phyloP scores from a whole-genome alignment of 2,113 vertebrate species.

The Hippocampus mohnikei region DNA sequence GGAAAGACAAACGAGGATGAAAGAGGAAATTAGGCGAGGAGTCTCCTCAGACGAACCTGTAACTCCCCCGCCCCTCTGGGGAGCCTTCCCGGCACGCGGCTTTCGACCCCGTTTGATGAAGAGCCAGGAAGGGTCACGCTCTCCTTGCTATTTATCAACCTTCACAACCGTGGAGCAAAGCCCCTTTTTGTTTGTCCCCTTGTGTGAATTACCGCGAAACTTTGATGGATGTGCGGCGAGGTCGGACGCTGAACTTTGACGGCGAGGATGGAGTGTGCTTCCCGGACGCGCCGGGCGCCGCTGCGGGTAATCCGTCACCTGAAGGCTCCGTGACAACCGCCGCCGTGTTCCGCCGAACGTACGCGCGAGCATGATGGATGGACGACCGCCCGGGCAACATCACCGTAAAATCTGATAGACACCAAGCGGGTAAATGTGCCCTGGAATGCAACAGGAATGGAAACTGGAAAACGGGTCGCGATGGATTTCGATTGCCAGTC shows the following conservation, averaged over 20 bases:
- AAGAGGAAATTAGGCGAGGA: constrained; percentile 1
- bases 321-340: constrained; percentile 35
- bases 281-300: constrained; percentile 8
- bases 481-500: not conserved
- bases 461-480: not conserved
- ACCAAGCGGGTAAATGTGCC: not conserved
- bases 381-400: not conserved
- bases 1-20: constrained; percentile 14
- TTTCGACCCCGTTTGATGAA: constrained; percentile 71
- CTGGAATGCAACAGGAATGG: not conserved
- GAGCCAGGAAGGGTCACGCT: constrained; percentile 48
- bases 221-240: constrained; percentile 52
- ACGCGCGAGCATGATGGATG: constrained; percentile 37
- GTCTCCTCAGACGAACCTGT: constrained; percentile 24
- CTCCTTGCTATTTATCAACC: constrained; percentile 63
- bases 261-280: constrained; percentile 28
- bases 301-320: constrained; percentile 48
- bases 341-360: constrained; percentile 22
- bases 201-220: constrained; percentile 60
- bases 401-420: not conserved
- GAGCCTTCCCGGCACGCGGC: constrained; percentile 18
- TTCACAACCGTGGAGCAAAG: constrained; percentile 31
- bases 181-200: constrained; percentile 19
- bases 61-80: constrained; percentile 45
- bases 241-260: constrained; percentile 37